A percentile compares a stretch with the other conserved stretches of the same genome.
phyloP scores from a whole-genome alignment of 2,797 vertebrate species.

The Lepilemur ruficaudatus region DNA sequence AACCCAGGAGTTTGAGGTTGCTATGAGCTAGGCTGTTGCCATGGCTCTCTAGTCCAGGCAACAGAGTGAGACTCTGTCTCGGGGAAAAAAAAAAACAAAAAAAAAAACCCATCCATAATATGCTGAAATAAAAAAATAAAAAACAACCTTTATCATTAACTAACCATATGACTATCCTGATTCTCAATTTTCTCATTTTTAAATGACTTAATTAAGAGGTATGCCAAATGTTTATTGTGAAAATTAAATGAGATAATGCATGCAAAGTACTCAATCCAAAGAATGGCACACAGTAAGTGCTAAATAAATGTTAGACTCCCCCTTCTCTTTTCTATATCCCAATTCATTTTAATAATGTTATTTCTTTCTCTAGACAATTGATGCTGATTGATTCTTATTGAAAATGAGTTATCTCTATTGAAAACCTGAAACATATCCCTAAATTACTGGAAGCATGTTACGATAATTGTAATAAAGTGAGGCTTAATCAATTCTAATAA shows the following conservation, averaged over 20 bases:
- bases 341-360: neutral
- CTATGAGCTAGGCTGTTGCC: too few relatives aligned
- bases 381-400: neutral
- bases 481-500: slow-evolving; percentile 7
- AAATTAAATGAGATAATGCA: neutral
- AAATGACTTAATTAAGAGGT: neutral
- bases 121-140: too few relatives aligned
- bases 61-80: too few relatives aligned
- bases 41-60: too few relatives aligned
- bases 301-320: neutral
- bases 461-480: slow-evolving; percentile 30
- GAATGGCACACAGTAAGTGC: neutral
- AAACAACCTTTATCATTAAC: neutral
- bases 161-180: neutral
- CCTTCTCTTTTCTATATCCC: neutral
- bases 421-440: neutral
- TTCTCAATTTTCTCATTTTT: neutral
- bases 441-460: slow-evolving; percentile 2
- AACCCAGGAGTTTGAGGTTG: too few relatives aligned
- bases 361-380: neutral
- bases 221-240: neutral
- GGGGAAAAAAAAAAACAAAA: too few relatives aligned
- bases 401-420: neutral
- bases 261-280: neutral
- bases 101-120: too few relatives aligned